Evolutionary conservation across 2,113 vertebrate species (phyloP).

Genomic region (Heptranchias perlo): DNA sequence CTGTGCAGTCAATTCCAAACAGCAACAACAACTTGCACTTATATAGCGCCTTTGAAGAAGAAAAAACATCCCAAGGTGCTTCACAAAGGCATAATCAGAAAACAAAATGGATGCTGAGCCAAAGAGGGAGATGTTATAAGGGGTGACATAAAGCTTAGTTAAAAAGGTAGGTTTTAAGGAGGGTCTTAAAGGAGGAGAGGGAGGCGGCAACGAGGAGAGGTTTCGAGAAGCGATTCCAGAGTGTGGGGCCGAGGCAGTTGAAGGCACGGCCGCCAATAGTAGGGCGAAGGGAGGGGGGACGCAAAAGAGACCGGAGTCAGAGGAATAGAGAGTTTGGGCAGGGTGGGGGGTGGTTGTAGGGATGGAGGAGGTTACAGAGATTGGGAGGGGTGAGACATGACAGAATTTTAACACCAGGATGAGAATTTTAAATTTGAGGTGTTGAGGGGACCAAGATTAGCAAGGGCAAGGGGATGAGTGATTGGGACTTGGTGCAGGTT

Average conservation of each 20-base stretch:
- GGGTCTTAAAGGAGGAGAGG: too few species aligned
- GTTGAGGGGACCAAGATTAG: neutral
- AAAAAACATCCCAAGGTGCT: neutral
- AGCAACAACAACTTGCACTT: neutral
- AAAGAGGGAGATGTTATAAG: neutral
- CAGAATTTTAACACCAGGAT: neutral
- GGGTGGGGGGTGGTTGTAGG: neutral
- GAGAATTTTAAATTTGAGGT: neutral
- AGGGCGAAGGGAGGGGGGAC: neutral
- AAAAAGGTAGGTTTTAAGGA: too few species aligned
- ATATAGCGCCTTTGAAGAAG: neutral
- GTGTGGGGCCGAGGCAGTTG: too few species aligned
- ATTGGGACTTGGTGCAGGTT: neutral
- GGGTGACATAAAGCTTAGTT: too few species aligned
- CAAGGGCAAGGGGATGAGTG: neutral
- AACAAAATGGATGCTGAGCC: too few species aligned
- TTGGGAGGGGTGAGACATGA: neutral
- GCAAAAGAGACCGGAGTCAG: neutral
- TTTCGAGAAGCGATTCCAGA: neutral
- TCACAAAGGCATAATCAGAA: neutral
- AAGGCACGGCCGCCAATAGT: neutral
- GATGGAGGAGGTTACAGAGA: neutral
- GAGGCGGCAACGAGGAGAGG: neutral
- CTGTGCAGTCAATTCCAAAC: neutral
- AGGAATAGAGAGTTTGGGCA: neutral